phyloP scores from a whole-genome alignment of 2,113 vertebrate species.

The Trogon melanurus region DNA sequence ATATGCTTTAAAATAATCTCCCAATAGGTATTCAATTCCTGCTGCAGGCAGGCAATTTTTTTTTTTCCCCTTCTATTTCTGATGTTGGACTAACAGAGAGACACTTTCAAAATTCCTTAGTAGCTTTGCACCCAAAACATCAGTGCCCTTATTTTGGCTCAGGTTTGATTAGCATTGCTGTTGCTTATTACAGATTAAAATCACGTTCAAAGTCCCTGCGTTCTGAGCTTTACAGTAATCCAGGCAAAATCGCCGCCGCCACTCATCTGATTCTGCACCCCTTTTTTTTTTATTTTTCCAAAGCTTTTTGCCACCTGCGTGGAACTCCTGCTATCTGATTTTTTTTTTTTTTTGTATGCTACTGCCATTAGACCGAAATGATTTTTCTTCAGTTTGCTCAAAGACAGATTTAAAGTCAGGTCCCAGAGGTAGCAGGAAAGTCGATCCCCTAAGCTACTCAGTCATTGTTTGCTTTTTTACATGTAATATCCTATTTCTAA shows the following conservation, averaged over 20 bases:
- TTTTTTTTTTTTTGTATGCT: constrained; percentile 61
- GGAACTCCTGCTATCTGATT: constrained; percentile 73
- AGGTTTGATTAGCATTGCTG: constrained; percentile 21
- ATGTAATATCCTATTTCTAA: constrained; percentile 81
- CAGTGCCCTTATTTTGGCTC: constrained; percentile 31
- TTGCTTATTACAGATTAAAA: constrained; percentile 70
- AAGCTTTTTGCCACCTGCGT: constrained; percentile 67
- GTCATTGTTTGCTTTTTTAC: constrained; percentile 83
- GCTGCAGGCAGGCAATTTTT: neutral
- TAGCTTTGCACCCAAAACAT: neutral
- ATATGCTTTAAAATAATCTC: neutral
- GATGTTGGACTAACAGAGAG: neutral
- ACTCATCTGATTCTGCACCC: constrained; percentile 29
- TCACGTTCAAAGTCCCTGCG: constrained; percentile 26
- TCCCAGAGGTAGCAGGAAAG: constrained; percentile 80
- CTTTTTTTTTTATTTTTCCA: neutral
- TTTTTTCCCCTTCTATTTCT: neutral
- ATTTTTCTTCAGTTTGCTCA: constrained; percentile 84
- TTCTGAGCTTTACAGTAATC: constrained; percentile 45
- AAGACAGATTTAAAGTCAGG: constrained; percentile 85
- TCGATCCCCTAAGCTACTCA: constrained; percentile 84
- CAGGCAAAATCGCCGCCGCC: neutral
- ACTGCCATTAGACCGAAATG: constrained; percentile 83
- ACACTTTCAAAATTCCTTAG: constrained; percentile 17
- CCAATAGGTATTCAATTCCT: neutral